Conservation (phyloP, 2,888 invertebrate species). For the Xylocampa areola region DNA sequence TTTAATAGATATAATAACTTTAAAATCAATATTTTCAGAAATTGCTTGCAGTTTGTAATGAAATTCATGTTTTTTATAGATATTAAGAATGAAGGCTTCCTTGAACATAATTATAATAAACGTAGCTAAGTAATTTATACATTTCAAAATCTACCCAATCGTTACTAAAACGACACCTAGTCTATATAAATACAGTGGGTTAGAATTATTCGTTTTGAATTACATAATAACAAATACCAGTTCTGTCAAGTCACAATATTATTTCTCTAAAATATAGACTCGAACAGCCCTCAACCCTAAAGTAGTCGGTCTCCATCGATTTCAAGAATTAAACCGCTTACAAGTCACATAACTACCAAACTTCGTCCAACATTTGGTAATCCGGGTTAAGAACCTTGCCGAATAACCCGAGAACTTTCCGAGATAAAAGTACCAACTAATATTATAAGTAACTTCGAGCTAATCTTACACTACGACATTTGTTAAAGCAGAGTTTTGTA, state of each 20-base stretch:
- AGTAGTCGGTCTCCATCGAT: constrained; percentile 61
- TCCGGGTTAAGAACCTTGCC: constrained; percentile 52
- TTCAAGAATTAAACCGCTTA: constrained; percentile 64
- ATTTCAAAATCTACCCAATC: no score
- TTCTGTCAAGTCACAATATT: neutral
- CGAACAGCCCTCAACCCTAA: neutral
- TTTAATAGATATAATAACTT: no score
- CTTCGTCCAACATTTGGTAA: constrained; percentile 64
- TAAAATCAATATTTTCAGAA: no score
- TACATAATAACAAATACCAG: no score
- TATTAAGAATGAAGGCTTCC: no score
- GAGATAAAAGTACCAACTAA: constrained; percentile 61
- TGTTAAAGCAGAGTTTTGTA: constrained; percentile 26
- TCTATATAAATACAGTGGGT: no score
- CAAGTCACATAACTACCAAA: constrained; percentile 68
- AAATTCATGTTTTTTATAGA: no score
- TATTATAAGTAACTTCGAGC: constrained; percentile 46
- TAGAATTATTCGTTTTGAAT: no score
- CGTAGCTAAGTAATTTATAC: no score
- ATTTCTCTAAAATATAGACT: constrained; percentile 3
- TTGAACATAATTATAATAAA: no score
- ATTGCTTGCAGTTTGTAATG: no score
- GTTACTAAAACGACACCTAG: no score
- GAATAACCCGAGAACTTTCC: constrained; percentile 46
- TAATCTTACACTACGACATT: constrained; percentile 46